Evolutionary conservation across 2,113 vertebrate genomes (phyloP), one percentile per base, ranked within the genome.

Genomic region (Odontesthes bonariensis): DNA sequence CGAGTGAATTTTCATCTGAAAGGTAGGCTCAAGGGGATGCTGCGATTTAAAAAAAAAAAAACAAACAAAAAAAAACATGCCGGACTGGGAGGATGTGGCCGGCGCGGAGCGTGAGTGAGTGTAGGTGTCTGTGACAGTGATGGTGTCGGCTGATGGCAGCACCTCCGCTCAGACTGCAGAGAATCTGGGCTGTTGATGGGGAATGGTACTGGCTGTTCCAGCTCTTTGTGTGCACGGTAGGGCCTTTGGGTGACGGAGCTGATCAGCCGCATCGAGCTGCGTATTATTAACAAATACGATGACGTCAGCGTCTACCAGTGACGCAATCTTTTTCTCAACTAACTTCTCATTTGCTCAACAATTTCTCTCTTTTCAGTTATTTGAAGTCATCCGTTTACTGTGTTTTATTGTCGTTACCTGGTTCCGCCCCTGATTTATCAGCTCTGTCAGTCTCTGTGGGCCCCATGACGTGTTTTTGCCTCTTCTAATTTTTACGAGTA

Each of bases 251-350:
- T 59, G 61, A 60, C 27, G 42, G 47, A 66, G 66, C 77, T 27
- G 77, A 83, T 88, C 84, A 87, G 73, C 82, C 86, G 90, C 91
- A 92, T 89, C 85, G 85, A 85, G 81, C 77, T 90, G 88, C 86
- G 74, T 88, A 60, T 86, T 89, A 73, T 88, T 88, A 85, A 89
- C 88, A 76, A 80, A 81, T 83, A 88, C 73, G 14, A 82, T 91
- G 89, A 92, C 91, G 91, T 83, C 86, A 90, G 76, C 82, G 82
- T 85, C 75, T 86, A 58, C 65, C 69, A 51, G 75, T 91, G 91
- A 92, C 91, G 91, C 74, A 78, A 88, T 44, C 65, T 11, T 31
- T 23, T 54, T 22, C 8, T 66, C 46, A 17, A 11, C 13, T 17
- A 33, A 19, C 47, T 69, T 75, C 49, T 69, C 57, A 13, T 70